Conservation (phyloP, 2,797 vertebrate genomes). For the Pseudocheirus occidentalis region DNA sequence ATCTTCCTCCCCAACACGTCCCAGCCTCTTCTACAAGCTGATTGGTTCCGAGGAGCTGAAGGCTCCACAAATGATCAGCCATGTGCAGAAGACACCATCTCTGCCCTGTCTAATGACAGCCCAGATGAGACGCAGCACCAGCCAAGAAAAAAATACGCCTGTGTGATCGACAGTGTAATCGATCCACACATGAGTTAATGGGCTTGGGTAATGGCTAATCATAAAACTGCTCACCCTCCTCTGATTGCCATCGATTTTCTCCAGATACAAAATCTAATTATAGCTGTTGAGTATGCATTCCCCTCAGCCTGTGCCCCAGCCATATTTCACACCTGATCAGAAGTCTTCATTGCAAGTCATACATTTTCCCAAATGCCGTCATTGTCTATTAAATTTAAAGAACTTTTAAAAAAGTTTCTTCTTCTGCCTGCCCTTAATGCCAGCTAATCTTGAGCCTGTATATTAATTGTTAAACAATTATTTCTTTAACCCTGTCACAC, state of each 20-base stretch:
- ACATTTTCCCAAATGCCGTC: neutral
- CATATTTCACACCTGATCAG: constrained; percentile 21
- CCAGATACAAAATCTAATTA: constrained; percentile 29
- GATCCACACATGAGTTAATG: constrained; percentile 41
- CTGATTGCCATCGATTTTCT: constrained; percentile 45
- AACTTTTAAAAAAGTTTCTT: neutral
- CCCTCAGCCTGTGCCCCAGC: neutral
- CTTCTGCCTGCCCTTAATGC: neutral
- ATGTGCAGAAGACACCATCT: neutral
- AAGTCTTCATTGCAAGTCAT: constrained; percentile 31
- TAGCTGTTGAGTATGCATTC: constrained; percentile 27
- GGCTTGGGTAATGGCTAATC: constrained; percentile 31
- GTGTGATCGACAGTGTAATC: constrained; percentile 50
- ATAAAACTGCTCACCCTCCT: constrained; percentile 51
- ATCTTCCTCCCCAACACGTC: neutral
- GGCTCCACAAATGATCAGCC: neutral
- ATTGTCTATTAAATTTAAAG: constrained; percentile 23
- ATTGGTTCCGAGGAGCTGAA: constrained; percentile 3
- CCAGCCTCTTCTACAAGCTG: neutral
- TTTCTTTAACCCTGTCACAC: neutral
- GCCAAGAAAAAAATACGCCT: constrained; percentile 30
- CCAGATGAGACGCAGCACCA: neutral
- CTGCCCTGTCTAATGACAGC: constrained; percentile 38
- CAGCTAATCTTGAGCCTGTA: neutral
- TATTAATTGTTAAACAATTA: neutral